Percentiles rank a stretch among this genome's conserved stretches.
phyloP scores from a whole-genome alignment of 2,888 invertebrate genomes.

The Mayetiola destructor region DNA sequence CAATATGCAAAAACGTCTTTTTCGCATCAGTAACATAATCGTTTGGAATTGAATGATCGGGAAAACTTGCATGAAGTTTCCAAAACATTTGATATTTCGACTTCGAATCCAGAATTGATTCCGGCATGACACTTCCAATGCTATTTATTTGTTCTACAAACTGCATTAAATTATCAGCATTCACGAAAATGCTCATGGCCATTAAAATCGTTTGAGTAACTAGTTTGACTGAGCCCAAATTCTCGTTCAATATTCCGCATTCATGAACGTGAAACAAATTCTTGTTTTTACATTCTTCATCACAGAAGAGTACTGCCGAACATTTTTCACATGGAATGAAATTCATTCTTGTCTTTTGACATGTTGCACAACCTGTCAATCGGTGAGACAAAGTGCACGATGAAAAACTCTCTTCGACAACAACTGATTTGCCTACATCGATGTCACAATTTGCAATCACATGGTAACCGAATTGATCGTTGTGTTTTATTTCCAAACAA shows the following conservation, averaged over 20 bases:
- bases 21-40: neutral
- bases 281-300: neutral
- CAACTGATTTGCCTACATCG: neutral
- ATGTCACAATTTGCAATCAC: neutral
- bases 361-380: neutral
- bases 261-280: neutral
- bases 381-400: neutral
- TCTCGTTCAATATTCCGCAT: neutral
- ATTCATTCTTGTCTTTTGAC: neutral
- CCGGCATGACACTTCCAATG: neutral
- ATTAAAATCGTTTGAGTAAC: neutral
- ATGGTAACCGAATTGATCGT: slow-evolving; percentile 1
- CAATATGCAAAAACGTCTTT: neutral
- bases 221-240: neutral
- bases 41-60: neutral
- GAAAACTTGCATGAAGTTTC: neutral
- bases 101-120: neutral
- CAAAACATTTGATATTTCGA: neutral
- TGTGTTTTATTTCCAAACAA: neutral
- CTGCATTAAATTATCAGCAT: neutral
- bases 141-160: neutral
- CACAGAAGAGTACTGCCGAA: neutral
- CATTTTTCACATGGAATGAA: neutral
- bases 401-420: neutral
- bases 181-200: neutral